A percentile compares a stretch with the other conserved stretches of the same genome.
Evolutionary conservation across 2,113 vertebrate species (phyloP).

Genomic region (Xerus inauris): DNA sequence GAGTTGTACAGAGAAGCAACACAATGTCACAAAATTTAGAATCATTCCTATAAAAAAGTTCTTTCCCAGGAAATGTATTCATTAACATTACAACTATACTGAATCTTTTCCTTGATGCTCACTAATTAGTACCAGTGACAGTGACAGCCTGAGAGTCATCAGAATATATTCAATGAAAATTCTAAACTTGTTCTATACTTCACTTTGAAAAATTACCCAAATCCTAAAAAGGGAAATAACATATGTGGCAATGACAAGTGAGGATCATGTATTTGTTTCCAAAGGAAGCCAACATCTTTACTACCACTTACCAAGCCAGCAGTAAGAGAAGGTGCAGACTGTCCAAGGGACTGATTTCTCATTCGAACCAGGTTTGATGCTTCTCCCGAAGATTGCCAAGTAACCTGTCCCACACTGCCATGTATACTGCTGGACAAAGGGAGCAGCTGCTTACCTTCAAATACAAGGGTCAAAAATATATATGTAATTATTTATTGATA

Average conservation of each 20-base stretch:
- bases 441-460: conserved; percentile 95
- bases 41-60: conserved; percentile 19
- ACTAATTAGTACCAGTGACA: conserved; percentile 11
- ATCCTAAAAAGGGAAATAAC: conserved; percentile 38
- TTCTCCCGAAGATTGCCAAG: conserved; percentile 92
- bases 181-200: conserved; percentile 28
- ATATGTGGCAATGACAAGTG: not conserved
- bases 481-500: conserved; percentile 46
- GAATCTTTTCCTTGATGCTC: conserved; percentile 25
- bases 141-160: not conserved
- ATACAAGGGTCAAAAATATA: conserved; percentile 60
- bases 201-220: conserved; percentile 49
- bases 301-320: conserved; percentile 92
- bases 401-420: conserved; percentile 91
- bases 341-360: conserved; percentile 95
- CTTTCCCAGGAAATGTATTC: conserved; percentile 31
- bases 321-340: conserved; percentile 97
- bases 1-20: conserved; percentile 9
- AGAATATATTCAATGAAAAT: conserved; percentile 46
- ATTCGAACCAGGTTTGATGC: conserved; percentile 96
- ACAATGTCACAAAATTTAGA: conserved; percentile 20
- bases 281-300: not conserved
- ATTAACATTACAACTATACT: not conserved
- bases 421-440: conserved; percentile 95
- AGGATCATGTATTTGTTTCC: not conserved